Evolutionary conservation across 2,888 invertebrate genomes (phyloP), one percentile per base, ranked within the genome.

Genomic region (Protodeltote pygarga): DNA sequence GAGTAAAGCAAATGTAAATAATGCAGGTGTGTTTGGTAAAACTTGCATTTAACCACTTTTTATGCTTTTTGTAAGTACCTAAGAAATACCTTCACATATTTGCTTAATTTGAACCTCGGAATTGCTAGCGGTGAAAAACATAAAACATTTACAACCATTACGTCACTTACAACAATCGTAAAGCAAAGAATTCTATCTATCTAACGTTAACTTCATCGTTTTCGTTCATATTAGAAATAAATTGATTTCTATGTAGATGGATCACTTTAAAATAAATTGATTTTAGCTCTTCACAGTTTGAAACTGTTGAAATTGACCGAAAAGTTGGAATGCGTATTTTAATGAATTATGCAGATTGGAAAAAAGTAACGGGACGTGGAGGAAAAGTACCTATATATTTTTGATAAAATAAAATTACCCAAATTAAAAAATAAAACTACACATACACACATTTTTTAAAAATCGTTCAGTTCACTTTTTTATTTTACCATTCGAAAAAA

Each of bases 61-160:
- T 17, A n/a, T n/a, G n/a, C n/a, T n/a, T n/a, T n/a, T n/a, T n/a
- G n/a, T n/a, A n/a, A n/a, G n/a, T n/a, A n/a, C n/a, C n/a, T n/a
- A n/a, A n/a, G n/a, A n/a, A n/a, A n/a, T n/a, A n/a, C n/a, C n/a
- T n/a, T n/a, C n/a, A n/a, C n/a, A n/a, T n/a, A n/a, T 27, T 27
- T 21, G 39, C 11, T 19, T 21, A 3, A 14, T 11, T 41, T 50
- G 24, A 50, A 28, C 19, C 8, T 21, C 8, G 15, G 37, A 14
- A 28, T 21, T 34, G 33, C 20, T 20, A 31, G 29, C 27, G 34
- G 29, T 33, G 17, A 45, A 27, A 27, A 31, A 24, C 39, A 35
- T 46, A 34, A 45, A 60, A 59, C 23, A n/a, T 64, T 65, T 38
- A 64, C 31, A 19, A 32, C 45, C 9, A 16, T 48, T 46, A 28